Conservation (phyloP, 2,888 invertebrate genomes). For the Microctonus aethiopoides region DNA sequence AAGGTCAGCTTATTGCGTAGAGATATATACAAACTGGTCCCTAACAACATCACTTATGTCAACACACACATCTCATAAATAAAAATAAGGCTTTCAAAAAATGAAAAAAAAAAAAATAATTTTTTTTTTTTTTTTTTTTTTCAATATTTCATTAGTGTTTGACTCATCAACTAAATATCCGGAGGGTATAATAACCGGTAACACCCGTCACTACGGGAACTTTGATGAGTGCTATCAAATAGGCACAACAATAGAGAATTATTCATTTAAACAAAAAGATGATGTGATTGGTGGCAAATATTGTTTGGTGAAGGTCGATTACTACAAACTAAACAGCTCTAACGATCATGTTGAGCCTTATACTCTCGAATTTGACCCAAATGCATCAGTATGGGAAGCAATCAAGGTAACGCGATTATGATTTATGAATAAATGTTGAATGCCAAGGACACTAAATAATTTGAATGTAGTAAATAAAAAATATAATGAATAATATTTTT, state of each 20-base stretch:
- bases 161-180: conserved; percentile 57
- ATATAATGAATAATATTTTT: background rate
- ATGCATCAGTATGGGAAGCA: conserved; percentile 54
- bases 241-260: conserved; percentile 34
- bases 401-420: conserved; percentile 47
- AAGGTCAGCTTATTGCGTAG: background rate
- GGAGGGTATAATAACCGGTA: conserved; percentile 54
- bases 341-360: conserved; percentile 32
- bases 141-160: conserved; percentile 53
- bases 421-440: background rate
- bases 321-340: conserved; percentile 41
- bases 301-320: conserved; percentile 52
- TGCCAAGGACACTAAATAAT: conserved; percentile 1
- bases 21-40: background rate
- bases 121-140: too few species aligned
- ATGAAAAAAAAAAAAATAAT: background rate
- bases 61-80: background rate
- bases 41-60: background rate
- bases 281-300: conserved; percentile 49
- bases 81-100: background rate
- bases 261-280: conserved; percentile 3
- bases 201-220: conserved; percentile 55
- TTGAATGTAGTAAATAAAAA: background rate
- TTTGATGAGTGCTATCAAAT: conserved; percentile 57
- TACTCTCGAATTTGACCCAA: conserved; percentile 49